phyloP scores from a whole-genome alignment of 2,888 invertebrate species.

The Mesoligia furuncula region DNA sequence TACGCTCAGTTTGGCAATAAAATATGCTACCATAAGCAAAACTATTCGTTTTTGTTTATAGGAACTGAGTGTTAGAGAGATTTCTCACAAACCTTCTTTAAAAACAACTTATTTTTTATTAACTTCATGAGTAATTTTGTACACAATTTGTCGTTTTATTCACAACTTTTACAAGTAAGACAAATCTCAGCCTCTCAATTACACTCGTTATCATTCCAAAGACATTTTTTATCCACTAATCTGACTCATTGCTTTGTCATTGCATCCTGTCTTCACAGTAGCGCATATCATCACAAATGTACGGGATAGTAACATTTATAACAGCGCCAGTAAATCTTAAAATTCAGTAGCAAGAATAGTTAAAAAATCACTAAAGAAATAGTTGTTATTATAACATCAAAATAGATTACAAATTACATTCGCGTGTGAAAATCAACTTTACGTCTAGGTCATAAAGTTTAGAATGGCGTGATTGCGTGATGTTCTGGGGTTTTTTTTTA shows the following conservation, averaged over 20 bases:
- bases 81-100: not conserved
- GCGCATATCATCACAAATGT: slow-evolving; percentile 9
- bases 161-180: slow-evolving; percentile 7
- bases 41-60: no score
- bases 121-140: not conserved
- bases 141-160: slow-evolving; percentile 13
- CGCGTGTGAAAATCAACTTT: slow-evolving; percentile 57
- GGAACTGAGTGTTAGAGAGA: not conserved
- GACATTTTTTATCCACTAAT: slow-evolving; percentile 39
- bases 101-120: not conserved
- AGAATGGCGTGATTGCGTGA: slow-evolving; percentile 44
- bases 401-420: slow-evolving; percentile 46
- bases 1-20: no score
- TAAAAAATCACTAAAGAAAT: slow-evolving; percentile 46
- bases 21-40: no score
- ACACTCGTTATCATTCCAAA: slow-evolving; percentile 21
- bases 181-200: slow-evolving; percentile 41
- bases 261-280: slow-evolving; percentile 38
- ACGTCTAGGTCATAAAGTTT: slow-evolving; percentile 43
- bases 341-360: slow-evolving; percentile 28
- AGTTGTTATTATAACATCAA: slow-evolving; percentile 41
- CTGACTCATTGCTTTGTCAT: slow-evolving; percentile 53
- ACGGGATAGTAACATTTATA: slow-evolving; percentile 39
- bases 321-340: slow-evolving; percentile 15
- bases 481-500: slow-evolving; percentile 58